A percentile compares a stretch with the other conserved stretches of the same genome.
These are phyloP conservation scores for Chlorops oryzae DNA, from an alignment of 1,140 invertebrate genomes.

Conservation along the genomic window DNA sequence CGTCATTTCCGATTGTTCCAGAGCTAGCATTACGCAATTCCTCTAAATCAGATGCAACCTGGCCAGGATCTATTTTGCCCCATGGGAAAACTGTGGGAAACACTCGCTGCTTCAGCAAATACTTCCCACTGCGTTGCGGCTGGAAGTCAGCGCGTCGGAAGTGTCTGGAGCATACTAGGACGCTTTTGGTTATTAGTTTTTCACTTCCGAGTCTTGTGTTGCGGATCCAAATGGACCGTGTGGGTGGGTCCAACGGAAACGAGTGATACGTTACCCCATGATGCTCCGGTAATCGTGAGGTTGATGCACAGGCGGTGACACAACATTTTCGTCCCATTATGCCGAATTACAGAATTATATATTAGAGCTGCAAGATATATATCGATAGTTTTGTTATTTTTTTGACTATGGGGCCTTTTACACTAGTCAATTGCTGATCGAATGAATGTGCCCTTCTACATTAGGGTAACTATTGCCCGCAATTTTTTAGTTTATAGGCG, in stretches of 20 bases:
- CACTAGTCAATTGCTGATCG: too few relatives aligned
- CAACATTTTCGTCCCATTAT: slow-evolving; percentile 44
- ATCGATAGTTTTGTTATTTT: too few relatives aligned
- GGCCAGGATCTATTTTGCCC: slow-evolving; percentile 38
- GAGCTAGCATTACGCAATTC: slow-evolving; percentile 14
- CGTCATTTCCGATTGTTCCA: neutral
- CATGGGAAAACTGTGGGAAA: slow-evolving; percentile 49
- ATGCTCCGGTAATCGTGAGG: slow-evolving; percentile 44
- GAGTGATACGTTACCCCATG: slow-evolving; percentile 54
- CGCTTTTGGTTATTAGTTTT: slow-evolving; percentile 52
- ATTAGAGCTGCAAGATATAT: too few relatives aligned
- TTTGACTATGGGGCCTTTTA: too few relatives aligned
- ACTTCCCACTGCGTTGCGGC: slow-evolving; percentile 54
- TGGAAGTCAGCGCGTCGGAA: slow-evolving; percentile 60
- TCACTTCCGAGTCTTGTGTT: slow-evolving; percentile 50
- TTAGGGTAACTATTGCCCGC: too few relatives aligned
- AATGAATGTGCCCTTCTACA: too few relatives aligned
- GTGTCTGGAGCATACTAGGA: slow-evolving; percentile 58
- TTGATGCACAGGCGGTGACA: slow-evolving; percentile 43
- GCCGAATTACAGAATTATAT: too few relatives aligned
- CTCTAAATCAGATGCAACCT: slow-evolving; percentile 32
- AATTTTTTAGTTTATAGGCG: too few relatives aligned
- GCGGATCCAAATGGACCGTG: slow-evolving; percentile 50
- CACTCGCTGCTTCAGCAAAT: slow-evolving; percentile 50
- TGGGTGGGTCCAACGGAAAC: slow-evolving; percentile 50